Evolutionary conservation across 2,888 invertebrate genomes (phyloP), one percentile per base, ranked within the genome.

Genomic region (Barypeithes pellucidus): DNA sequence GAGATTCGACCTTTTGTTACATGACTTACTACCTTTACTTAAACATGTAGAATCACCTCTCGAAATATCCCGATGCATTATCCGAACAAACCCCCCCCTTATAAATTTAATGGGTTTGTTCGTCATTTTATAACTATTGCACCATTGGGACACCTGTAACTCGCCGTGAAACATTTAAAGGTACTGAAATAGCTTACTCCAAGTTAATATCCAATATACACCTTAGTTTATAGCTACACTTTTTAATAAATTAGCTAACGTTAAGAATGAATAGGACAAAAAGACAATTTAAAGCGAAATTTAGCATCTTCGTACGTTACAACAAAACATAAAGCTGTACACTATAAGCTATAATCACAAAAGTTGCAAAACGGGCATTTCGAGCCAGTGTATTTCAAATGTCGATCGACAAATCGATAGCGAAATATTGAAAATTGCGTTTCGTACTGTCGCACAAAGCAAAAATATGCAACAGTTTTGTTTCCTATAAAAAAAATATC

Each of bases 331-430:
- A 45, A 61, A 67, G 67, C 54, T 62, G 71, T 72, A 72, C 72
- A 72, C 50, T 72, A 72, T 39, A 72, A 72, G 72, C 72, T 72
- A 72, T 57, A 66, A 72, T 72, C 72, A 72, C 72, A 72, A 66
- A 70, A 24, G 66, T 67, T 45, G 59, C 67, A 67, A 59, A 14
- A 43, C 33, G 43, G 61, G 59, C 67, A 12, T 43, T 24, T 39
- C 59, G 14, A 24, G 41, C 67, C 67, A 67, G 43, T 67, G 29
- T 43, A 43, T 22, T 60, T 43, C 4, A 12, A 14, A 5, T 59
- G 18, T 39, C 41, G 60, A 60, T 60, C 22, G 12, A 39, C 12
- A 22, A 36, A 12, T 1, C 3, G 36, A 12, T 36, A 36, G 2
- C 36, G 36, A 45, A 9, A 18, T 16, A 45, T 18, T 18, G n/a